Evolutionary conservation across 2,797 vertebrate species (phyloP), one percentile per base, ranked within the genome.

Genomic region (Lutjanus argentimaculatus): DNA sequence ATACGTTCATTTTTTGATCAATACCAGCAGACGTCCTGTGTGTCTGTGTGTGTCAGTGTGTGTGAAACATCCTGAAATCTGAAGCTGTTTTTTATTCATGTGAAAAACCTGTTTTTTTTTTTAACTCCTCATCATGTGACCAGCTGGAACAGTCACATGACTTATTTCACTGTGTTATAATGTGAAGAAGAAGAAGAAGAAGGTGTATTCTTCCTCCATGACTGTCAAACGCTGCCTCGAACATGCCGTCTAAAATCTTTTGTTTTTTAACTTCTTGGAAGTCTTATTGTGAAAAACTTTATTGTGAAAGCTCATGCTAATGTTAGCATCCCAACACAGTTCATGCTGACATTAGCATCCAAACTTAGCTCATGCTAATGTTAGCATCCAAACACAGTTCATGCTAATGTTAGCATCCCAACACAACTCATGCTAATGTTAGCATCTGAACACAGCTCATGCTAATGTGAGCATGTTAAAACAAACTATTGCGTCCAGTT

Each of bases 251-350:
- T 7, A 51, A 3, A 7, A 19, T 19, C 1, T 57, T 19, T 13
- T n/a, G n/a, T 62, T 19, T 16, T 59, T 40, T 1, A 42, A 2
- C 36, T 61, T 40, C 30, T 19, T 17, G 40, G 59, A 8, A 63
- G n/a, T 63, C 42, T 63, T 45, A 22, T 46, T 63, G 61, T 62
- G 59, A 62, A 62, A 62, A 43, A 14, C 58, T 13, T 59, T n/a
- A n/a, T n/a, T n/a, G n/a, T n/a, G n/a, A n/a, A n/a, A n/a, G n/a
- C n/a, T n/a, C n/a, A n/a, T n/a, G n/a, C n/a, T n/a, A n/a, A n/a
- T n/a, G n/a, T n/a, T n/a, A n/a, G n/a, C n/a, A n/a, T n/a, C n/a
- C n/a, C n/a, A n/a, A n/a, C n/a, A n/a, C n/a, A n/a, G n/a, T n/a
- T n/a, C n/a, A n/a, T n/a, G n/a, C n/a, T n/a, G n/a, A n/a, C n/a